A percentile compares a stretch with the other conserved stretches of the same genome.
Evolutionary conservation across 2,797 vertebrate genomes (phyloP).

Genomic region (Sardinella longiceps): DNA sequence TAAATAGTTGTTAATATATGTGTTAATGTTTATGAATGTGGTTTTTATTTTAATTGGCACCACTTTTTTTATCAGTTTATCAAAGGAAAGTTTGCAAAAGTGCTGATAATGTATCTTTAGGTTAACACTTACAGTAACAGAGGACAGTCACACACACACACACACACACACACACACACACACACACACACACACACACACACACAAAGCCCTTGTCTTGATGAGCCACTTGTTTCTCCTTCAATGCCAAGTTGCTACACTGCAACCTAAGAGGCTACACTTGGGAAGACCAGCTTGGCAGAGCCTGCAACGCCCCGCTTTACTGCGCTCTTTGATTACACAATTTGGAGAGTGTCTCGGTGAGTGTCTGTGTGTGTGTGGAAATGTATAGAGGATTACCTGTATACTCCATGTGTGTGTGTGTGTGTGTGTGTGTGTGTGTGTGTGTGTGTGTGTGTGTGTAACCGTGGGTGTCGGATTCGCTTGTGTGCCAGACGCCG

Average conservation of each 20-base stretch:
- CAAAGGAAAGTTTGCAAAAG: background rate
- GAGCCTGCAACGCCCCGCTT: slow-evolving; percentile 58
- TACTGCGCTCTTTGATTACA: slow-evolving; percentile 64
- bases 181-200: slow-evolving; percentile 1
- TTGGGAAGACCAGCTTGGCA: slow-evolving; percentile 57
- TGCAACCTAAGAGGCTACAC: slow-evolving; percentile 60
- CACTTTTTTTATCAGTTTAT: background rate
- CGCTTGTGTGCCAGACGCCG: slow-evolving; percentile 29
- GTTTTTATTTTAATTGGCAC: no score
- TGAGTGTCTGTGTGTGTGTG: slow-evolving; percentile 41
- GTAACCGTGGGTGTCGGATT: slow-evolving; percentile 36
- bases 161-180: background rate
- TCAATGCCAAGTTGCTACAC: slow-evolving; percentile 61
- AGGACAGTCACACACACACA: background rate
- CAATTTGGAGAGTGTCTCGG: slow-evolving; percentile 6
- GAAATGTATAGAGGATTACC: slow-evolving; percentile 24
- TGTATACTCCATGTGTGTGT: slow-evolving; percentile 42
- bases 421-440: slow-evolving; percentile 37
- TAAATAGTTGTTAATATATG: no score
- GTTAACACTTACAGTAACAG: background rate
- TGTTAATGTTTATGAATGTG: no score
- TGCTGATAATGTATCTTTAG: background rate
- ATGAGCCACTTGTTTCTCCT: slow-evolving; percentile 46
- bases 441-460: slow-evolving; percentile 34
- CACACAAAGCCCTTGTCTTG: slow-evolving; percentile 9